Evolutionary conservation across 2,113 vertebrate genomes (phyloP), one percentile per base, ranked within the genome.

Genomic region (Sinosuthora webbiana): DNA sequence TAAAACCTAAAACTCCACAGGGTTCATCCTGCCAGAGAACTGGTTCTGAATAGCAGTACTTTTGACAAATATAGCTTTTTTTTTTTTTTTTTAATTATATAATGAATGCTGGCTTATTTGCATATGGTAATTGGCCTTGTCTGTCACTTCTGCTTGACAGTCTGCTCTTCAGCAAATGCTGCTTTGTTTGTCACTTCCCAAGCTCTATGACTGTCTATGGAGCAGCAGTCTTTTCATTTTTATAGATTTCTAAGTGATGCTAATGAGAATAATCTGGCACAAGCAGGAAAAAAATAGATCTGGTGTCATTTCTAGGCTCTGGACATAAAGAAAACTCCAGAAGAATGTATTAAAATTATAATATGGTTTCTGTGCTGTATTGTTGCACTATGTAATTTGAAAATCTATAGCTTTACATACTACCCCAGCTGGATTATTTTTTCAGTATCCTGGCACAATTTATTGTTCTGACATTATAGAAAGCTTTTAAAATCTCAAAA

Each of bases 81-180:
- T 31, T 22, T 50, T 50, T 52, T 20, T 6, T 3, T 27, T 27
- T 24, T 8, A 27, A 50, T 50, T 70, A 71, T 69, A 59, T 28
- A n/a, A 90, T 39, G 30, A 91, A 69, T 81, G 11, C 14, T 57
- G 49, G 6, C 45, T 91, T 41, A 94, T 95, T 97, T 94, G 45
- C 64, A 83, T 93, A 93, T 76, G 47, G 41, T 95, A 97, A 96
- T 90, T 96, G 89, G 69, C 71, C 59, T 79, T 90, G 93, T 97
- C 94, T 84, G n/a, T 92, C 91, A 95, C 86, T 67, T 73, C 30
- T 89, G 11, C 33, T 69, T 94, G 68, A 94, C 79, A 96, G 88
- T 80, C 95, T 95, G 67, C 64, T 94, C 87, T 96, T 92, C 87
- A 59, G 53, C 78, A 96, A 94, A 88, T 49, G 41, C 25, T 52